Conservation (phyloP, 2,797 vertebrate genomes). For the Poecilia gillii region DNA sequence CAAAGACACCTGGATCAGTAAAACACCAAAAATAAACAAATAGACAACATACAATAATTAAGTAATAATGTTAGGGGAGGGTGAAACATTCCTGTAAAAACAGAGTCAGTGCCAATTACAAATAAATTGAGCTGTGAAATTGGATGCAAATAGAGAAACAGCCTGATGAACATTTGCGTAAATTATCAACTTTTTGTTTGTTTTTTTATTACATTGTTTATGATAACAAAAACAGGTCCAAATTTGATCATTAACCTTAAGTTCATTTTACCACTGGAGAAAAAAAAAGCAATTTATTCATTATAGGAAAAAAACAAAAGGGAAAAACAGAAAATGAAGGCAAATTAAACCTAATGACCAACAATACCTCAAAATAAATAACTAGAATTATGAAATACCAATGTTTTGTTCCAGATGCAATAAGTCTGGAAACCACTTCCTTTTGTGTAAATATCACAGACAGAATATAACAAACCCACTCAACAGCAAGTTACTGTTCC, state of each 20-base stretch:
- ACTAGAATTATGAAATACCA: not conserved
- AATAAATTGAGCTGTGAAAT: conserved; percentile 2
- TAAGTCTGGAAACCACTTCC: not conserved
- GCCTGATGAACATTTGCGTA: not conserved
- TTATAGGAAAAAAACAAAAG: not conserved
- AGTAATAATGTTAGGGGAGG: not conserved
- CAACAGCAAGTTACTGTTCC: conserved; percentile 12
- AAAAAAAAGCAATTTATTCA: not conserved
- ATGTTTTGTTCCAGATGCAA: not conserved
- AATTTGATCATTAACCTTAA: not conserved
- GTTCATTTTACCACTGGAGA: not conserved
- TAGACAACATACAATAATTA: not conserved
- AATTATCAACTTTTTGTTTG: not conserved
- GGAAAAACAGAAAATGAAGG: not conserved
- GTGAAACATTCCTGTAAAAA: not conserved
- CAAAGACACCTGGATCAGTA: not conserved
- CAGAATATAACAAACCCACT: not conserved
- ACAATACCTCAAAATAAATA: not conserved
- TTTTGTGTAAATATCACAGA: not conserved
- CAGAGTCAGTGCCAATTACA: not conserved
- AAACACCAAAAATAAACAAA: not conserved
- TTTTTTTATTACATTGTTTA: not conserved
- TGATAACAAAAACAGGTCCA: not conserved
- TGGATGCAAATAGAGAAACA: not conserved
- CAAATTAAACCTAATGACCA: not conserved